A percentile compares a stretch with the other conserved stretches of the same genome.
phyloP scores from a whole-genome alignment of 2,113 vertebrate species.

The Percopsis transmontana region DNA sequence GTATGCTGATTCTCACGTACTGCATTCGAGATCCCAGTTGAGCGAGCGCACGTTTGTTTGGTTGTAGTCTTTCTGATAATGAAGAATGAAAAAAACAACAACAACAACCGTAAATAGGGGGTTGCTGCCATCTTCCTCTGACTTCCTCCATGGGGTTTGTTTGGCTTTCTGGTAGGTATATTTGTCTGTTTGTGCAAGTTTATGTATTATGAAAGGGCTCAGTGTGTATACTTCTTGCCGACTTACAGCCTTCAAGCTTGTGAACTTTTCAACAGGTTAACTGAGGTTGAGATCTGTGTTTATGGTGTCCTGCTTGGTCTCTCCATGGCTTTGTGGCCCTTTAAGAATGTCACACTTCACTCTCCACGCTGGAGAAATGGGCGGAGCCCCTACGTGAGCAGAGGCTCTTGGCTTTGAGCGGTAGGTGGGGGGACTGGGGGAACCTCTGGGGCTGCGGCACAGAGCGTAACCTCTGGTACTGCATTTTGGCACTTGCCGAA shows the following conservation, averaged over 20 bases:
- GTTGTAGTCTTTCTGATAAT: slow-evolving; percentile 60
- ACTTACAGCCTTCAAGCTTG: neutral
- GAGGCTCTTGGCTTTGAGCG: slow-evolving; percentile 84
- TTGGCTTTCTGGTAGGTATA: slow-evolving; percentile 52
- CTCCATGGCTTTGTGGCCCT: slow-evolving; percentile 31
- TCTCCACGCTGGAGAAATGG: slow-evolving; percentile 92
- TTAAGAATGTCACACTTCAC: slow-evolving; percentile 83
- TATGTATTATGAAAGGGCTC: slow-evolving; percentile 56
- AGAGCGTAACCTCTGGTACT: slow-evolving; percentile 81
- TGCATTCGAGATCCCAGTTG: slow-evolving; percentile 36
- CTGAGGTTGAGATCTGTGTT: slow-evolving; percentile 29
- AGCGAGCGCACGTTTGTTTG: slow-evolving; percentile 42
- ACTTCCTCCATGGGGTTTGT: slow-evolving; percentile 37
- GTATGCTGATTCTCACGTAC: slow-evolving; percentile 25
- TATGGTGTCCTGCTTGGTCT: slow-evolving; percentile 21
- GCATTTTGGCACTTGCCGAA: slow-evolving; percentile 80
- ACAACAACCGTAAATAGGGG: slow-evolving; percentile 21
- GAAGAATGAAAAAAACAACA: slow-evolving; percentile 34
- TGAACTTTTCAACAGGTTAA: slow-evolving; percentile 9
- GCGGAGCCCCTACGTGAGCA: slow-evolving; percentile 88
- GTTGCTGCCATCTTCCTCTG: slow-evolving; percentile 32
- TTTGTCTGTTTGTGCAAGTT: slow-evolving; percentile 57
- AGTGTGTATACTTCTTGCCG: slow-evolving; percentile 40
- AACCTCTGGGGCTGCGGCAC: slow-evolving; percentile 78
- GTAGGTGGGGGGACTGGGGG: slow-evolving; percentile 78